A percentile compares a stretch with the other conserved stretches of the same genome.
Evolutionary conservation across 2,797 vertebrate genomes (phyloP).

Genomic region (Tolypeutes matacus): DNA sequence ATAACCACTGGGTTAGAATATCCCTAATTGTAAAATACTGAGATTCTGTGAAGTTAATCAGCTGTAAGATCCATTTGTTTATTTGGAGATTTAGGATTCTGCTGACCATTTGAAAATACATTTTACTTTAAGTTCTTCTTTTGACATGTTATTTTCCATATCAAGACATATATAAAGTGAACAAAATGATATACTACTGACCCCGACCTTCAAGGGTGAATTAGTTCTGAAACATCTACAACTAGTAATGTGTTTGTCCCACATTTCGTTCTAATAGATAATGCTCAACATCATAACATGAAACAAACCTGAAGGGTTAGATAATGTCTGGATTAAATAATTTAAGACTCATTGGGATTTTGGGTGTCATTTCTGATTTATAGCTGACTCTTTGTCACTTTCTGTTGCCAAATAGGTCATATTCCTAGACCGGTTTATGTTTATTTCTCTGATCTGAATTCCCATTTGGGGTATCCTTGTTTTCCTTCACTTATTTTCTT

Average conservation of each 20-base stretch:
- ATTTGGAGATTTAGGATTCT: background rate
- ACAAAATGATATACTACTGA: background rate
- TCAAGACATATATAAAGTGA: background rate
- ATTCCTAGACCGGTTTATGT: background rate
- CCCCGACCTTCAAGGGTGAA: conserved; percentile 1
- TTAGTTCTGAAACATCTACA: background rate
- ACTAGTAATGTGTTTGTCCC: background rate
- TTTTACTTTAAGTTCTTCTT: conserved; percentile 2
- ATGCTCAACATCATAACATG: background rate
- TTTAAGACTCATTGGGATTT: conserved; percentile 12
- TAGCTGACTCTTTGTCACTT: conserved; percentile 27
- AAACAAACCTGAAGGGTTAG: background rate
- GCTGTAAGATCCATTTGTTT: background rate
- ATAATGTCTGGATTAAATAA: conserved; percentile 61
- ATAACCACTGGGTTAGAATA: background rate
- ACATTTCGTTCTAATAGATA: conserved; percentile 44
- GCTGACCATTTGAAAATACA: conserved; percentile 46
- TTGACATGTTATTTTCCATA: conserved; percentile 1
- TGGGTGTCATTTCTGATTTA: conserved; percentile 42
- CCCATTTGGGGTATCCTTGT: background rate
- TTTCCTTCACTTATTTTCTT: background rate
- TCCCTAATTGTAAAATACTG: background rate
- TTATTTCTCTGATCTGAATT: background rate
- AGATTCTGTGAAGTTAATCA: background rate
- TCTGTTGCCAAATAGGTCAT: background rate